These are phyloP conservation scores for Clarias macrocephalus DNA, from an alignment of 2,113 vertebrate genomes.

Conservation along the genomic window DNA sequence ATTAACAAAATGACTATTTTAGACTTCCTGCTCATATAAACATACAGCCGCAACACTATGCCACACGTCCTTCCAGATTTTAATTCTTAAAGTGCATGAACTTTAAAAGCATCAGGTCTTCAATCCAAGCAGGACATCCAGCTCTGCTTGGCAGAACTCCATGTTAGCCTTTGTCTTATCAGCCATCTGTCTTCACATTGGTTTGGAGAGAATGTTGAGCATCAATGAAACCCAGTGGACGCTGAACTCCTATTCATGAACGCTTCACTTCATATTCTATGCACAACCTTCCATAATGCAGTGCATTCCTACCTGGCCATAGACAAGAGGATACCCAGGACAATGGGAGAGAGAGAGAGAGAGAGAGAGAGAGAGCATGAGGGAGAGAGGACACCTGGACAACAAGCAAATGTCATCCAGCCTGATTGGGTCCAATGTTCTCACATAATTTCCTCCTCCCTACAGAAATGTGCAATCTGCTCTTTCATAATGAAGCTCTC, in stretches of 20 bases:
- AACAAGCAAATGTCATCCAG: slow-evolving; percentile 44
- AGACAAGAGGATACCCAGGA: slow-evolving; percentile 13
- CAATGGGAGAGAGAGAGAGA: slow-evolving; percentile 38
- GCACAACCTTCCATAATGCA: not conserved
- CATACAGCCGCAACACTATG: not conserved
- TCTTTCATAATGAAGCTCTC: slow-evolving; percentile 21
- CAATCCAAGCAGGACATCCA: slow-evolving; percentile 9
- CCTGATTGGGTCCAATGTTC: slow-evolving; percentile 56
- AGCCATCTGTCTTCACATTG: not conserved
- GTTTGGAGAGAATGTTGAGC: slow-evolving; percentile 24
- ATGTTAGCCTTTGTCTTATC: not conserved
- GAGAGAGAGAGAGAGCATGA: slow-evolving; percentile 44
- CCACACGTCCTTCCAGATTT: not conserved
- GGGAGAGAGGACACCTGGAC: slow-evolving; percentile 15
- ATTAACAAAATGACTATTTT: not conserved
- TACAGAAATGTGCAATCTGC: slow-evolving; percentile 11
- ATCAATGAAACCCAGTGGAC: slow-evolving; percentile 20
- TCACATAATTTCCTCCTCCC: slow-evolving; percentile 10
- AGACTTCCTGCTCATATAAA: not conserved
- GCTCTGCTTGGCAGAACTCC: slow-evolving; percentile 13
- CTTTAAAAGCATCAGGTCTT: slow-evolving; percentile 17
- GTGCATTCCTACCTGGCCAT: not conserved
- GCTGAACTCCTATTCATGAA: slow-evolving; percentile 21
- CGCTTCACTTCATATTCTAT: slow-evolving; percentile 10
- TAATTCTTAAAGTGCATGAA: slow-evolving; percentile 10